A percentile compares a stretch with the other conserved stretches of the same genome.
Conservation (phyloP, 1,140 invertebrate species). For the Drosophila seguyi region DNA sequence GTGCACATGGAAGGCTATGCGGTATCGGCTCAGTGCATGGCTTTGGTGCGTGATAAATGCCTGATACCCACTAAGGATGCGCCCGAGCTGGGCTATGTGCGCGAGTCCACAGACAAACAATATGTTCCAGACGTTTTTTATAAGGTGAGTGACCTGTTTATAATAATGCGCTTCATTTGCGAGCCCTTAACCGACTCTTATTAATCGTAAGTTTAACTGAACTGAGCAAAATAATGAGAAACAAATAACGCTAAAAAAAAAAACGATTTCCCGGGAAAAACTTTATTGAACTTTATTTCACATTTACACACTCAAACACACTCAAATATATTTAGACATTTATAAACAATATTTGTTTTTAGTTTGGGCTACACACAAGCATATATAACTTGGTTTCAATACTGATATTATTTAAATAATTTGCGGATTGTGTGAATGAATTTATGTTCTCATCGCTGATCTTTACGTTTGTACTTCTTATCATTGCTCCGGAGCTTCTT, state of each 20-base stretch:
- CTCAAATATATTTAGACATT: constrained; percentile 25
- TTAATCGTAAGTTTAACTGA: neutral
- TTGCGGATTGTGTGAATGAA: neutral
- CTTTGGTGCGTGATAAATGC: constrained; percentile 96
- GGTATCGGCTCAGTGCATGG: constrained; percentile 99
- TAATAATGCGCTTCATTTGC: neutral
- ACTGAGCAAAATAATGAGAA: neutral
- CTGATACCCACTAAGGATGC: constrained; percentile 98
- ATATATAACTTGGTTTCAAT: neutral
- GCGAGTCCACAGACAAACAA: constrained; percentile 96
- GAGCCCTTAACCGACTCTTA: neutral
- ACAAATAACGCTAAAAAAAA: no score
- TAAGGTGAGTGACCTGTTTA: constrained; percentile 90
- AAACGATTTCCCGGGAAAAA: neutral
- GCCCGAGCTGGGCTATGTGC: constrained; percentile 97
- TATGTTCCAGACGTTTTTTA: constrained; percentile 99
- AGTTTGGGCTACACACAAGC: neutral
- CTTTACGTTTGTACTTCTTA: constrained; percentile 40
- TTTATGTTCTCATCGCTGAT: neutral
- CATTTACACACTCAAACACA: constrained; percentile 27
- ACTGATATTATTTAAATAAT: constrained; percentile 4
- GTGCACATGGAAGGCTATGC: constrained; percentile 99
- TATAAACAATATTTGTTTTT: constrained; percentile 1
- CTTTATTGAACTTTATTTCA: constrained; percentile 53
- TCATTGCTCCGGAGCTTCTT: constrained; percentile 40